Conservation (phyloP, 2,888 invertebrate genomes). For the Heterodera filipjevi region DNA sequence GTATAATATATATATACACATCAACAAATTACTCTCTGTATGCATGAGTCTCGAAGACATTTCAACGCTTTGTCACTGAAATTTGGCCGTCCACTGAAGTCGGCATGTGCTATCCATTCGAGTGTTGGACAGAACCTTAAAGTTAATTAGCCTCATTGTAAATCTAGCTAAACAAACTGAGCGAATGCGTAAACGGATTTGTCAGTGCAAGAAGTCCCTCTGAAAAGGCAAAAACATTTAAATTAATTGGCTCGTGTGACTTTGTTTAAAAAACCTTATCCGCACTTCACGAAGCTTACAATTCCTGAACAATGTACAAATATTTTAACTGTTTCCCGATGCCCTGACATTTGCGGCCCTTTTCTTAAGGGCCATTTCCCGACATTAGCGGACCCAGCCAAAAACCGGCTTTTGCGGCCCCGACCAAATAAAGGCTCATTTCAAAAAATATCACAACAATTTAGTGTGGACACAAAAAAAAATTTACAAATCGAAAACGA, state of each 20-base stretch:
- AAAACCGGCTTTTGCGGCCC: too few species aligned
- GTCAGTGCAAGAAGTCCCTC: constrained; percentile 64
- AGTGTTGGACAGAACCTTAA: constrained; percentile 56
- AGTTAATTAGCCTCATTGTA: too few species aligned
- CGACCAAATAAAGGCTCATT: too few species aligned
- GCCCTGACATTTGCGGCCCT: too few species aligned
- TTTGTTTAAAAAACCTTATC: constrained; percentile 36
- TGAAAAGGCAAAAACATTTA: neutral
- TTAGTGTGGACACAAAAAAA: too few species aligned
- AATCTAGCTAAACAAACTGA: constrained; percentile 34
- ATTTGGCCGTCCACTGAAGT: constrained; percentile 60
- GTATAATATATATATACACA: neutral
- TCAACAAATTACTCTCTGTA: constrained; percentile 64
- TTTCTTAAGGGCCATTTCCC: too few species aligned
- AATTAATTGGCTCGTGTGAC: neutral
- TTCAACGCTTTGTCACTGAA: constrained; percentile 62
- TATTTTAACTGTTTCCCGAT: neutral
- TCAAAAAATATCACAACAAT: too few species aligned
- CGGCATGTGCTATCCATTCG: constrained; percentile 64
- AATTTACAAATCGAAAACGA: too few species aligned
- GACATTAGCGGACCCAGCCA: too few species aligned
- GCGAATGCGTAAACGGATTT: constrained; percentile 60
- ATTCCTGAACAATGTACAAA: constrained; percentile 35
- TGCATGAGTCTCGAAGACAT: constrained; percentile 58
- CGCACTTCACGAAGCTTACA: constrained; percentile 60